Conservation (phyloP, 2,113 vertebrate species). For the Oncorhynchus mykiss region DNA sequence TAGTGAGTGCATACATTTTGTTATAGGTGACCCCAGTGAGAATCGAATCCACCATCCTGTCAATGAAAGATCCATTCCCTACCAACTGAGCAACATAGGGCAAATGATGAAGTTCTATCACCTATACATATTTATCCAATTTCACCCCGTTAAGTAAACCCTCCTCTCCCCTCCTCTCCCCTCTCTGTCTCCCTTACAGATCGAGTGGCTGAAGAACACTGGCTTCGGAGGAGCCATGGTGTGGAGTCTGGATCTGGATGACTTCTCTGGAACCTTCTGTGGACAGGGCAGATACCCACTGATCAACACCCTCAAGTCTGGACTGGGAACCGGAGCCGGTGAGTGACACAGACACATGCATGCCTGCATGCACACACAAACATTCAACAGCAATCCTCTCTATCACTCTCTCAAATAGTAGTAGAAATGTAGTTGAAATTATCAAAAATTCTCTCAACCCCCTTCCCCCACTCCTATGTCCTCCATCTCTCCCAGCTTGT, state of each 20-base stretch:
- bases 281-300: slow-evolving; percentile 69
- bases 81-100: too few relatives aligned
- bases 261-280: slow-evolving; percentile 73
- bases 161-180: neutral
- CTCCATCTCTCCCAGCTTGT: too few relatives aligned
- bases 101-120: too few relatives aligned
- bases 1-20: too few relatives aligned
- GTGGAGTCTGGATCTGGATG: slow-evolving; percentile 70
- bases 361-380: neutral
- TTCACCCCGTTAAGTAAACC: neutral
- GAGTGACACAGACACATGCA: neutral
- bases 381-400: too few relatives aligned
- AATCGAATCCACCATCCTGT: too few relatives aligned
- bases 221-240: slow-evolving; percentile 71
- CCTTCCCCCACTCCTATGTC: too few relatives aligned
- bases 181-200: slow-evolving; percentile 11
- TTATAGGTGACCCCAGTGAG: too few relatives aligned
- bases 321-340: slow-evolving; percentile 54
- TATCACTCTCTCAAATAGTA: neutral
- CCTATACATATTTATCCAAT: neutral
- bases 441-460: too few relatives aligned
- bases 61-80: too few relatives aligned
- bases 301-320: slow-evolving; percentile 66
- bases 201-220: slow-evolving; percentile 66
- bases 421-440: too few relatives aligned